A percentile compares a stretch with the other conserved stretches of the same genome.
Evolutionary conservation across 2,113 vertebrate species (phyloP).

Genomic region (Hippolais icterina): DNA sequence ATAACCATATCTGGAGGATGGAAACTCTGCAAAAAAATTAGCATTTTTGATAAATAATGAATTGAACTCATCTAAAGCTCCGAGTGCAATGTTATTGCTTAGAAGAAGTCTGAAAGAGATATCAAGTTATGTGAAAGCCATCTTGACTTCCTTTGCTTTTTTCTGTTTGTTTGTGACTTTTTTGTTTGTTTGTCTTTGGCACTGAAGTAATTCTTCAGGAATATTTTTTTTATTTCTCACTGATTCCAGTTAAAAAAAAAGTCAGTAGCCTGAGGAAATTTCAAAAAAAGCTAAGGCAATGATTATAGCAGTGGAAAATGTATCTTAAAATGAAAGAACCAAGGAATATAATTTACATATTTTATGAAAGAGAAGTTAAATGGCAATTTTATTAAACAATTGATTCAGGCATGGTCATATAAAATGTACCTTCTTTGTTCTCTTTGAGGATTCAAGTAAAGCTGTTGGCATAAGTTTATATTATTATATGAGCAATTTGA

Average conservation of each 20-base stretch:
- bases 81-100: accelerated
- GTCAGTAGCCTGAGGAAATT: background rate
- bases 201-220: background rate
- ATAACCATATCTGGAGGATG: background rate
- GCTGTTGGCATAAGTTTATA: background rate
- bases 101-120: background rate
- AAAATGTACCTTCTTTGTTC: background rate
- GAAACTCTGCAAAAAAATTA: background rate
- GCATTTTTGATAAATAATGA: background rate
- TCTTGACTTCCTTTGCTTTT: background rate
- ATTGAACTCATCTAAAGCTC: background rate
- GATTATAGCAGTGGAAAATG: background rate
- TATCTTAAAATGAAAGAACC: background rate
- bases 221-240: background rate
- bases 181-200: background rate
- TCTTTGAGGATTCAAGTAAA: background rate
- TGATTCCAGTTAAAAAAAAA: background rate
- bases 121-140: background rate
- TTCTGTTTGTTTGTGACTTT: background rate
- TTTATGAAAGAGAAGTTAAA: background rate
- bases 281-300: background rate
- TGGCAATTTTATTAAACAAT: background rate
- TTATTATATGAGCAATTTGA: background rate
- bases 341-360: background rate
- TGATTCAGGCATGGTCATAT: background rate